Base-by-base conservation (phyloP, 1,140 invertebrate genomes). In the Mamestra configurata region DNA sequence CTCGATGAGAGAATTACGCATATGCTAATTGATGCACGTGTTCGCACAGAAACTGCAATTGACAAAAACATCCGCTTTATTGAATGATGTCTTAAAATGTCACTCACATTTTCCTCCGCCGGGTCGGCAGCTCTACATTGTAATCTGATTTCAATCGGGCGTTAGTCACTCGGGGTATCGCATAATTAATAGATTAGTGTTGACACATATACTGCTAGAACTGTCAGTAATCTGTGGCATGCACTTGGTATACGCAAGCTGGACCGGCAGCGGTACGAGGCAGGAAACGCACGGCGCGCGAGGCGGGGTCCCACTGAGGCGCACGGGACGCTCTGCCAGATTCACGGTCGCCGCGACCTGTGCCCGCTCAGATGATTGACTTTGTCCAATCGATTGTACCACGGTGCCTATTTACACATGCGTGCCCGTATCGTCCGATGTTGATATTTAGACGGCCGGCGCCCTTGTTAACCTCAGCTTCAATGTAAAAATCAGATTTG, bases 311-410 rank as follows among this genome's bases (percentile, higher is more conserved):
- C 88, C 89, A 92, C 91, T 91, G 92, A 89, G 84, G 77, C 71
- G 85, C 84, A 83, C 88, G 86, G 90, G 90, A 89, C 79, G 86
- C 82, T 84, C 59, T 71, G 70, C 86, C 64, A 88, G 86, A 91
- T 93, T 93, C 92, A 94, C 92, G 93, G 93, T 93, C 92, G 92
- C 86, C 53, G 82, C 89, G 91, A 93, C 89, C 92, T 90, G 88
- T 77, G 77, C 75, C 81, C 87, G 84, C 84, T 84, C 92, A 89
- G 85, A 93, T 90, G 93, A 93, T 92, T 91, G 89, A 92, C 90
- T 93, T 90, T 90, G 90, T 90, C 93, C 91, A 92, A 93, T 94
- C 91, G 93, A 94, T 94, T 94, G 90, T 92, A 82, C 37, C 81
- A 87, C 88, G 84, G 86, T 88, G 85, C 86, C 86, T 90, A 91